Evolutionary conservation across 1,140 invertebrate species (phyloP).

Genomic region (Drosophila navojoa): DNA sequence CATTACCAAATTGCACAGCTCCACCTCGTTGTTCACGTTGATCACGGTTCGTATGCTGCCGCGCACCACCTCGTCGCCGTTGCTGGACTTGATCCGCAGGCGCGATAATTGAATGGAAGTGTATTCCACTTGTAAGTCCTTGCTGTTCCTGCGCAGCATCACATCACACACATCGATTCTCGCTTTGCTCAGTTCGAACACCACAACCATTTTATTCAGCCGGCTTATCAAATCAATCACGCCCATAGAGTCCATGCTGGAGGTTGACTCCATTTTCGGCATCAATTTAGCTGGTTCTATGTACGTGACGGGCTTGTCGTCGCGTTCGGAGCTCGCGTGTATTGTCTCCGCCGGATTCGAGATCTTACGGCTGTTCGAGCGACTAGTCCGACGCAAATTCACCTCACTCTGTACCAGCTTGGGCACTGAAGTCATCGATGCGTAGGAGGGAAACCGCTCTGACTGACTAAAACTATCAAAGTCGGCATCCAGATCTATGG

Average conservation of each 20-base stretch:
- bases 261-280: background rate
- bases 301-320: slow-evolving; percentile 57
- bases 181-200: slow-evolving; percentile 56
- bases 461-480: slow-evolving; percentile 30
- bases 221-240: slow-evolving; percentile 35
- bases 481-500: slow-evolving; percentile 31
- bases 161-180: slow-evolving; percentile 60
- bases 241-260: slow-evolving; percentile 5
- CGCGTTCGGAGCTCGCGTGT: slow-evolving; percentile 74
- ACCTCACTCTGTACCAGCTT: slow-evolving; percentile 29
- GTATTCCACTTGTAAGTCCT: slow-evolving; percentile 32
- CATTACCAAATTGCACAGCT: slow-evolving; percentile 62
- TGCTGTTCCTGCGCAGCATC: slow-evolving; percentile 34
- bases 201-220: slow-evolving; percentile 48
- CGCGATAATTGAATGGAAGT: slow-evolving; percentile 52
- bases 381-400: slow-evolving; percentile 44
- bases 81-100: slow-evolving; percentile 52
- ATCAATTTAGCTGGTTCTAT: slow-evolving; percentile 24
- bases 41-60: slow-evolving; percentile 58
- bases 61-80: slow-evolving; percentile 53
- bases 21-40: slow-evolving; percentile 12
- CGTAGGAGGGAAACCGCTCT: slow-evolving; percentile 38
- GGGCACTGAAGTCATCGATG: slow-evolving; percentile 41
- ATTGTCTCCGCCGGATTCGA: slow-evolving; percentile 74
- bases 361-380: slow-evolving; percentile 52